These are phyloP conservation scores for Anas flavirostris DNA, from an alignment of 2,797 vertebrate genomes.

Conservation along the genomic window DNA sequence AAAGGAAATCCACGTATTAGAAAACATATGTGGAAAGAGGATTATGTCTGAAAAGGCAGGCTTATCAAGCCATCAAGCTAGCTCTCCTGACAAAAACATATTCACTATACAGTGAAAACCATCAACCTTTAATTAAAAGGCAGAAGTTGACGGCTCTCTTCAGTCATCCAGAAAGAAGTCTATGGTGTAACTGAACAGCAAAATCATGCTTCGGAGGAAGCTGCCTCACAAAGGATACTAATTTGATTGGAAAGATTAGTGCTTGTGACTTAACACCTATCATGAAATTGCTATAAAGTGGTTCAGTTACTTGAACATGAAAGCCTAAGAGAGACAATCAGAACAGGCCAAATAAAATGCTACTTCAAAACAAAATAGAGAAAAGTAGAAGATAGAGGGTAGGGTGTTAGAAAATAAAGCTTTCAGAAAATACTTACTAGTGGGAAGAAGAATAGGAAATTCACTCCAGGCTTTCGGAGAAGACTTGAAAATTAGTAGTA, in stretches of 20 bases:
- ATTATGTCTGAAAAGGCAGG: background rate
- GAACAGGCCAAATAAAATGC: background rate
- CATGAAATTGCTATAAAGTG: background rate
- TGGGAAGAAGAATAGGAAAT: background rate
- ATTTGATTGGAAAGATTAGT: background rate
- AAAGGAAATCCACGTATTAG: background rate
- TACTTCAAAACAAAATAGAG: background rate
- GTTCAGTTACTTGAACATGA: background rate
- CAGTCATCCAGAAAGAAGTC: background rate
- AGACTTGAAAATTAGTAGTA: background rate
- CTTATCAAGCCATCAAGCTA: background rate
- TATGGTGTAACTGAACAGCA: background rate
- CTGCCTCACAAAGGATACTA: background rate
- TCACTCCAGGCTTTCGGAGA: background rate
- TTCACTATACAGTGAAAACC: background rate
- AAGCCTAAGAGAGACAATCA: background rate
- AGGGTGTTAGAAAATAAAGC: background rate
- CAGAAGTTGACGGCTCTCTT: background rate
- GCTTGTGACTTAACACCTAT: too few relatives aligned
- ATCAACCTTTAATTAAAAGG: background rate
- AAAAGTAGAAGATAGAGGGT: background rate
- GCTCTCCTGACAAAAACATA: background rate
- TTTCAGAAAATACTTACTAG: background rate
- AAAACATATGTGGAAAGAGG: background rate
- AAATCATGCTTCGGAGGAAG: background rate